A percentile compares a stretch with the other conserved stretches of the same genome.
phyloP scores from a whole-genome alignment of 2,797 vertebrate species.

The Coccyzus lansbergi region DNA sequence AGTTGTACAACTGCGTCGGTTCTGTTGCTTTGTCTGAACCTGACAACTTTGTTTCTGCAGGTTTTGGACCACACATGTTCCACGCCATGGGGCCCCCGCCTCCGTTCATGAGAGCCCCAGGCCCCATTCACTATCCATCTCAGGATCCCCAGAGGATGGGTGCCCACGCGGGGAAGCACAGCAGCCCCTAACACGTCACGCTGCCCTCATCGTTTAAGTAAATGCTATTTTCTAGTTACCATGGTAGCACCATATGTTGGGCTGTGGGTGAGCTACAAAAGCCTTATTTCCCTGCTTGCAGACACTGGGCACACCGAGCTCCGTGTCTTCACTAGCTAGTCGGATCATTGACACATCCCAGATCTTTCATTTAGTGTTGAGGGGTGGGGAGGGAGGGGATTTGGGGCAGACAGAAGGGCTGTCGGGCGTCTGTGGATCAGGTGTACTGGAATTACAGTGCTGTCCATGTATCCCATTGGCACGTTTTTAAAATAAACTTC shows the following conservation, averaged over 20 bases:
- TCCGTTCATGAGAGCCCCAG: conserved; percentile 93
- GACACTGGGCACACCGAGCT: conserved; percentile 43
- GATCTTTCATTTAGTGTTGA: background rate
- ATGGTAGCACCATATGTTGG: conserved; percentile 72
- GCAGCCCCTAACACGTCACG: conserved; percentile 76
- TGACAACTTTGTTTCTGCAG: conserved; percentile 73
- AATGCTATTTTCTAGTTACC: conserved; percentile 72
- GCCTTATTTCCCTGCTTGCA: conserved; percentile 57
- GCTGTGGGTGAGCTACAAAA: conserved; percentile 68
- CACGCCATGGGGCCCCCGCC: conserved; percentile 92
- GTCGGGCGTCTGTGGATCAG: background rate
- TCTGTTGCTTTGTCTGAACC: background rate
- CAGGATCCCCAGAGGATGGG: conserved; percentile 99
- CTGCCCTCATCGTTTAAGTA: background rate
- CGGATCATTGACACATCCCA: conserved; percentile 3
- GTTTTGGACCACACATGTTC: conserved; percentile 94
- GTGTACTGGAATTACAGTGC: conserved; percentile 16
- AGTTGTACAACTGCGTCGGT: background rate
- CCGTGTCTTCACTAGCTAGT: conserved; percentile 39
- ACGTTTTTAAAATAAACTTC: conserved; percentile 68
- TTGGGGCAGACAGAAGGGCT: background rate
- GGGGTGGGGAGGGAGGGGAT: background rate
- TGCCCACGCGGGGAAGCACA: conserved; percentile 89
- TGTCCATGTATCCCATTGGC: conserved; percentile 28
- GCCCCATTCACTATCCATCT: conserved; percentile 97